phyloP scores from a whole-genome alignment of 1,140 invertebrate genomes.

The Chlorops oryzae region DNA sequence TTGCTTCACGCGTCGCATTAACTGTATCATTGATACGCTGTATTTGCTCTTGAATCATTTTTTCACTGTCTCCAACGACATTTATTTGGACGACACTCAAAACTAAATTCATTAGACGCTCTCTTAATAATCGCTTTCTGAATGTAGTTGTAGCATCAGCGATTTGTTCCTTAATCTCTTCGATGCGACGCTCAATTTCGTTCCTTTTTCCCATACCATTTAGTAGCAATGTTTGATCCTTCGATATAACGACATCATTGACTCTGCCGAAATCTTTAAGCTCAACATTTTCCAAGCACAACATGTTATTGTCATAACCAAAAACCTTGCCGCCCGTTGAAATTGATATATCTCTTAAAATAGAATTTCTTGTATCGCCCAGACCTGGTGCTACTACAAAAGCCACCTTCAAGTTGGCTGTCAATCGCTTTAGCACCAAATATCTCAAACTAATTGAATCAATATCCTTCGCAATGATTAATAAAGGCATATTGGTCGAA shows the following conservation, averaged over 20 bases:
- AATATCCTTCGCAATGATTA: conserved; percentile 98
- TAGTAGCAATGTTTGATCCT: conserved; percentile 94
- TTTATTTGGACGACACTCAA: conserved; percentile 93
- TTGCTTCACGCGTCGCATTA: conserved; percentile 94
- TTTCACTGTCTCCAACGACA: conserved; percentile 95
- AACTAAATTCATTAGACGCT: conserved; percentile 87
- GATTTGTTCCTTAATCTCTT: conserved; percentile 90
- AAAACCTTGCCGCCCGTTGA: conserved; percentile 95
- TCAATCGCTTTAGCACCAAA: conserved; percentile 93
- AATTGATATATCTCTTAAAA: conserved; percentile 94
- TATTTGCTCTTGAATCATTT: conserved; percentile 99
- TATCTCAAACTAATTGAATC: conserved; percentile 97
- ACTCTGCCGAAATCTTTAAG: conserved; percentile 81
- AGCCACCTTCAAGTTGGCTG: conserved; percentile 98
- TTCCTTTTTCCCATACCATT: conserved; percentile 78
- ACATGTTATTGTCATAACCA: conserved; percentile 95
- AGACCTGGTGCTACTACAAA: conserved; percentile 98
- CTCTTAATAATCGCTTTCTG: conserved; percentile 97
- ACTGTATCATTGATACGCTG: conserved; percentile 97
- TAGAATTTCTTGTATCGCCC: conserved; percentile 96
- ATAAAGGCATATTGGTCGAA: conserved; percentile 82
- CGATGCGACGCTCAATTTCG: conserved; percentile 81
- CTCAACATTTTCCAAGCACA: conserved; percentile 94
- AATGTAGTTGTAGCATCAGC: conserved; percentile 91
- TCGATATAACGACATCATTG: conserved; percentile 93